Conservation (phyloP, 1,140 invertebrate species). For the Zaprionus tsacasi region DNA sequence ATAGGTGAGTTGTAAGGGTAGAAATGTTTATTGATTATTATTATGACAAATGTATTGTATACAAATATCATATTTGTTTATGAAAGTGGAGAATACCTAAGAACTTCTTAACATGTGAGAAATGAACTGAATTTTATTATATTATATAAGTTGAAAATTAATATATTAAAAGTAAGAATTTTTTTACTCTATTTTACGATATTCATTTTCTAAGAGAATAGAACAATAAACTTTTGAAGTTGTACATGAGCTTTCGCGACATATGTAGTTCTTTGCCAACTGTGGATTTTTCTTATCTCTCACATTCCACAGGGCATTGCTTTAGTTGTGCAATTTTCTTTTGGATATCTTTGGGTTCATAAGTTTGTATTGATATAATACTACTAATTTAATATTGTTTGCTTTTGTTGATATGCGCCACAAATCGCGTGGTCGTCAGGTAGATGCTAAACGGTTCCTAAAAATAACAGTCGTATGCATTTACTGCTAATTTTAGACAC, state of each 20-base stretch:
- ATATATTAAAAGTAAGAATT: not conserved
- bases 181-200: too few relatives aligned
- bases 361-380: constrained; percentile 37
- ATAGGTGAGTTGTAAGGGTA: not conserved
- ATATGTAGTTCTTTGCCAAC: constrained; percentile 4
- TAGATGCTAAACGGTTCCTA: constrained; percentile 61
- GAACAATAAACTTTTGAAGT: not conserved
- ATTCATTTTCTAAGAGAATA: too few relatives aligned
- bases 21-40: not conserved
- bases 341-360: not conserved
- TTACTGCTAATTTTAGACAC: constrained; percentile 65
- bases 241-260: constrained; percentile 1
- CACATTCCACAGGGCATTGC: constrained; percentile 23
- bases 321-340: constrained; percentile 1
- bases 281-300: not conserved
- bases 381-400: constrained; percentile 56
- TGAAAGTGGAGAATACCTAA: not conserved
- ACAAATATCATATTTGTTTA: constrained; percentile 1
- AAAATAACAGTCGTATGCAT: constrained; percentile 56
- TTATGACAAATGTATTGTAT: not conserved
- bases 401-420: constrained; percentile 45
- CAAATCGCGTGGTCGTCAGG: constrained; percentile 38
- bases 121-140: not conserved
- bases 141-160: not conserved
- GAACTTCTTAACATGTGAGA: not conserved